Conservation (phyloP, 2,888 invertebrate genomes). For the Pseudolycoriella hygida region DNA sequence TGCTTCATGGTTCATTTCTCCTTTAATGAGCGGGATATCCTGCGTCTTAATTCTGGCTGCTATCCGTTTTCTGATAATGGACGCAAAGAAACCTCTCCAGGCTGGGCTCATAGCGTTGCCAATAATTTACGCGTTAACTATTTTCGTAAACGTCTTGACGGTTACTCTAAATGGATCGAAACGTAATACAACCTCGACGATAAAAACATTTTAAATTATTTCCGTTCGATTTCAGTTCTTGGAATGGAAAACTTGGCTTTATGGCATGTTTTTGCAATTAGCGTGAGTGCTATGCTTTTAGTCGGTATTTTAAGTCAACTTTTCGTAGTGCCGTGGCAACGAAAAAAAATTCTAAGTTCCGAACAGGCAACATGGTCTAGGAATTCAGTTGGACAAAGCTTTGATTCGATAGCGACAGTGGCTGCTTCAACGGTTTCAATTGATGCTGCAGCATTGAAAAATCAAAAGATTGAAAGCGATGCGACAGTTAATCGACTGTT, state of each 20-base stretch:
- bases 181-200: conserved; percentile 35
- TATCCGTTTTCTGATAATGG: conserved; percentile 65
- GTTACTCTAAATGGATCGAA: conserved; percentile 88
- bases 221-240: conserved; percentile 41
- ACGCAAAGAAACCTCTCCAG: conserved; percentile 55
- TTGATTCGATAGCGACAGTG: conserved; percentile 25
- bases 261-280: conserved; percentile 59
- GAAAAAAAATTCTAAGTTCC: conserved; percentile 35
- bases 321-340: conserved; percentile 66
- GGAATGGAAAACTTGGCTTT: conserved; percentile 75
- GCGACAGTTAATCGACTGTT: conserved; percentile 34
- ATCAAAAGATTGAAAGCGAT: too few species aligned
- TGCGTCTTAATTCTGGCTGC: conserved; percentile 65
- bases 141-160: conserved; percentile 84
- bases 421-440: too few species aligned
- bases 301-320: conserved; percentile 55
- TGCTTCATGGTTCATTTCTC: conserved; percentile 82
- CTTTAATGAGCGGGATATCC: conserved; percentile 76
- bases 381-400: conserved; percentile 49
- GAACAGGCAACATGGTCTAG: conserved; percentile 30
- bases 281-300: conserved; percentile 38
- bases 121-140: conserved; percentile 80
- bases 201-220: too few species aligned
- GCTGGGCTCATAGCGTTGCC: conserved; percentile 75
- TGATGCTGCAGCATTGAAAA: conserved; percentile 19